These are phyloP conservation scores for Cosmia pyralina DNA, from an alignment of 2,888 invertebrate species.

Conservation along the genomic window DNA sequence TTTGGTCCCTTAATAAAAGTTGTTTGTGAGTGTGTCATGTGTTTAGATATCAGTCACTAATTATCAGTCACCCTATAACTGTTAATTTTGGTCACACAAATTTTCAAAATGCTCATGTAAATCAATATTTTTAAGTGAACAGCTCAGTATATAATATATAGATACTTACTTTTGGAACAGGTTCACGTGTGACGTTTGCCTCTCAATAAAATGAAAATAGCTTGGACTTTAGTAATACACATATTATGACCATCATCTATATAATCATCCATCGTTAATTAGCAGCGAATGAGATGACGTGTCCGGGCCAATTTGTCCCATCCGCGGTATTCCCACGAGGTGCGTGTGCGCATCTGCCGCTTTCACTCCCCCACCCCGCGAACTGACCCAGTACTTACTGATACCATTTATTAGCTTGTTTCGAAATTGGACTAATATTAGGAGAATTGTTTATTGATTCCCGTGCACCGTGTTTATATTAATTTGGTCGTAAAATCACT, in stretches of 20 bases:
- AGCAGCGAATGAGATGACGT: conserved; percentile 74
- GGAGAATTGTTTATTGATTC: neutral
- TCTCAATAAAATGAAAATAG: conserved; percentile 4
- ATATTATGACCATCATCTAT: conserved; percentile 18
- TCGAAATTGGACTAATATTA: conserved; percentile 17
- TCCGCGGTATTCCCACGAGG: conserved; percentile 81
- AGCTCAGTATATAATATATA: neutral
- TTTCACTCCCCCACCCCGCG: conserved; percentile 71
- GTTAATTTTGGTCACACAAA: neutral
- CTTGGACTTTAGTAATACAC: conserved; percentile 6
- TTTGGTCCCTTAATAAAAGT: too few relatives aligned
- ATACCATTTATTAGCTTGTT: conserved; percentile 61
- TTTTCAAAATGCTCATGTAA: neutral
- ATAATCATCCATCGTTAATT: conserved; percentile 46
- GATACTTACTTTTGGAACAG: neutral
- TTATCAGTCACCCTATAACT: too few relatives aligned
- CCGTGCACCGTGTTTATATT: neutral
- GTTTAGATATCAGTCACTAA: too few relatives aligned
- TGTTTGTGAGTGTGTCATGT: too few relatives aligned
- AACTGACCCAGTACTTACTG: conserved; percentile 52
- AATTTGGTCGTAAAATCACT: neutral
- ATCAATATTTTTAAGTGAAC: neutral
- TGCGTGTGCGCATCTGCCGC: conserved; percentile 81
- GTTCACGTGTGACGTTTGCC: conserved; percentile 6
- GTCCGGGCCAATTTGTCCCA: conserved; percentile 73